Evolutionary conservation across 35 echinoderm and acorn worm species (phyloP).

Genomic region (Heliocidaris tuberculata): DNA sequence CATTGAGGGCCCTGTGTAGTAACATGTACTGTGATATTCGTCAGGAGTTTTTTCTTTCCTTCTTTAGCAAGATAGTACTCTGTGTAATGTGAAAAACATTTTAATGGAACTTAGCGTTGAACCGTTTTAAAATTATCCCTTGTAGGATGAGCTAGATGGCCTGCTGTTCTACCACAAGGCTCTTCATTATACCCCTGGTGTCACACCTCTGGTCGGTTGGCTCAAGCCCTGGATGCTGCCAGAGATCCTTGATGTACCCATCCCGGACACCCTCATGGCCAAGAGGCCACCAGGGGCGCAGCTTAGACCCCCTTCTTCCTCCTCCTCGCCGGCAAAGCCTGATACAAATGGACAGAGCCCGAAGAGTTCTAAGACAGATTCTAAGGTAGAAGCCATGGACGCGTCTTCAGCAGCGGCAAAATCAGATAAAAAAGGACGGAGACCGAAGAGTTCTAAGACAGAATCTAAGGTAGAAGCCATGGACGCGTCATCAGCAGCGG

Average conservation of each 20-base stretch:
- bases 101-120: not conserved
- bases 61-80: too few relatives aligned
- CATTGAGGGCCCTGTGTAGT: too few relatives aligned
- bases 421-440: too few relatives aligned
- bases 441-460: too few relatives aligned
- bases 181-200: conserved; percentile 84
- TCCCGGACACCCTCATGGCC: conserved; percentile 69
- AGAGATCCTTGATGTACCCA: conserved; percentile 80
- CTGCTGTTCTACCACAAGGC: conserved; percentile 94
- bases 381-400: not conserved
- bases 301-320: conserved; percentile 66
- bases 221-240: conserved; percentile 96
- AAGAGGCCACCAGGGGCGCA: conserved; percentile 66
- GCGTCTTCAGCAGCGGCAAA: not conserved
- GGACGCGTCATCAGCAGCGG: too few relatives aligned
- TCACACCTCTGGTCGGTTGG: conserved; percentile 89
- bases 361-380: not conserved
- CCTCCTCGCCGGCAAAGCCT: not conserved
- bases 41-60: too few relatives aligned
- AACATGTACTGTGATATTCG: too few relatives aligned
- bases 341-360: not conserved
- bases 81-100: too few relatives aligned
- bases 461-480: too few relatives aligned
- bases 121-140: not conserved
- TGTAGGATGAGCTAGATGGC: conserved; percentile 83